Conservation (phyloP, 92 coral and sea anemone species). For the Parazoanthus swiftii region DNA sequence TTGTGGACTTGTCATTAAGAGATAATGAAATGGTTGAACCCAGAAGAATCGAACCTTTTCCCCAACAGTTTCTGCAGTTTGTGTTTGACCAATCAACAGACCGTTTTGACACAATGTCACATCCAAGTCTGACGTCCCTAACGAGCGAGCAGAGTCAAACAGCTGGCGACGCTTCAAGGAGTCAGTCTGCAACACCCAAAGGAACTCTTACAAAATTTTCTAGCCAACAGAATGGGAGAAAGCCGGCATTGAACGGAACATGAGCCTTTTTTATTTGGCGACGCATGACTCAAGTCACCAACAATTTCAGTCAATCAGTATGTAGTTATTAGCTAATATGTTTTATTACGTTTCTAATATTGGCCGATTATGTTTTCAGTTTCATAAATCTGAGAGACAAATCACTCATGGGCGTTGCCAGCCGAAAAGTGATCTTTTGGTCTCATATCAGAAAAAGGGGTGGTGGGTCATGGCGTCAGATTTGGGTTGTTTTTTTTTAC, state of each 20-base stretch:
- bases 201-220: neutral
- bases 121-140: conserved; percentile 45
- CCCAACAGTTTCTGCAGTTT: conserved; percentile 83
- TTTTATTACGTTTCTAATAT: no score
- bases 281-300: neutral
- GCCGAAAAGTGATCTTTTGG: no score
- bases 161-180: conserved; percentile 30
- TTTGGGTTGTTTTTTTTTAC: no score
- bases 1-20: conserved; percentile 53
- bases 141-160: conserved; percentile 47
- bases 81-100: conserved; percentile 79
- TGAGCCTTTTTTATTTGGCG: neutral
- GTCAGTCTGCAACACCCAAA: conserved; percentile 9
- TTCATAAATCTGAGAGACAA: no score
- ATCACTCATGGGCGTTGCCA: no score
- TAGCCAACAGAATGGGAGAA: neutral
- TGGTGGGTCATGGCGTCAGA: no score
- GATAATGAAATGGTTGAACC: conserved; percentile 69
- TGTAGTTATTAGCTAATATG: no score
- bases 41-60: conserved; percentile 65
- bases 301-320: neutral
- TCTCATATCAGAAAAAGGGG: no score
- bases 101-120: conserved; percentile 43
- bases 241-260: conserved; percentile 5
- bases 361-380: no score